phyloP scores from a whole-genome alignment of 2,888 invertebrate species.

The Phyllotreta cruciferae region DNA sequence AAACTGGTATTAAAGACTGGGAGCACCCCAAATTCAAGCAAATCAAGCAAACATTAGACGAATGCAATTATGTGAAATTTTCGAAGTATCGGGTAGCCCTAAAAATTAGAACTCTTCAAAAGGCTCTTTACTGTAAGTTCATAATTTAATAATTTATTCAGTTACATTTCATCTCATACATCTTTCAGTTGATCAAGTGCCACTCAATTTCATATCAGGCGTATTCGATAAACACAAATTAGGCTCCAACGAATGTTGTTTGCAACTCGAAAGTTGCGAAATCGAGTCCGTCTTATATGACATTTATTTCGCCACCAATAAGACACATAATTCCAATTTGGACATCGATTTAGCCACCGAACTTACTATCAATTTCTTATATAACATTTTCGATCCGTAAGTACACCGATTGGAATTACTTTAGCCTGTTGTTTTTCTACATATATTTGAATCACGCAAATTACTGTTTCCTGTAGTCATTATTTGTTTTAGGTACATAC shows the following conservation, averaged over 20 bases:
- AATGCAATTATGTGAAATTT: slow-evolving; percentile 75
- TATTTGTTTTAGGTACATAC: neutral
- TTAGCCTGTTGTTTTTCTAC: neutral
- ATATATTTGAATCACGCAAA: neutral
- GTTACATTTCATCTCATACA: slow-evolving; percentile 15
- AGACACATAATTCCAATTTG: slow-evolving; percentile 68
- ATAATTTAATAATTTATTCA: slow-evolving; percentile 9
- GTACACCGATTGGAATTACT: slow-evolving; percentile 34
- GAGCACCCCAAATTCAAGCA: slow-evolving; percentile 69
- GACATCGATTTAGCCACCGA: slow-evolving; percentile 71
- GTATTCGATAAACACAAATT: slow-evolving; percentile 77
- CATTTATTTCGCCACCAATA: slow-evolving; percentile 76
- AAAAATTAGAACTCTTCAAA: slow-evolving; percentile 71
- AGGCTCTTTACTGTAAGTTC: slow-evolving; percentile 70
- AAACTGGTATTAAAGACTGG: slow-evolving; percentile 63
- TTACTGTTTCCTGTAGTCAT: neutral
- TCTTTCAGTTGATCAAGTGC: slow-evolving; percentile 54
- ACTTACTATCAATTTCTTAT: slow-evolving; percentile 69
- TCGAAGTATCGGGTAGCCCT: slow-evolving; percentile 78
- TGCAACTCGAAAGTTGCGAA: slow-evolving; percentile 72
- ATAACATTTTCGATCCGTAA: slow-evolving; percentile 74
- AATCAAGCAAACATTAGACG: slow-evolving; percentile 66
- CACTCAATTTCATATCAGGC: slow-evolving; percentile 67
- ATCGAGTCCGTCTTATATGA: slow-evolving; percentile 76
- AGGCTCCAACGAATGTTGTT: slow-evolving; percentile 71